Evolutionary conservation across 2,888 invertebrate genomes (phyloP).

Genomic region (Drosophila lutescens): DNA sequence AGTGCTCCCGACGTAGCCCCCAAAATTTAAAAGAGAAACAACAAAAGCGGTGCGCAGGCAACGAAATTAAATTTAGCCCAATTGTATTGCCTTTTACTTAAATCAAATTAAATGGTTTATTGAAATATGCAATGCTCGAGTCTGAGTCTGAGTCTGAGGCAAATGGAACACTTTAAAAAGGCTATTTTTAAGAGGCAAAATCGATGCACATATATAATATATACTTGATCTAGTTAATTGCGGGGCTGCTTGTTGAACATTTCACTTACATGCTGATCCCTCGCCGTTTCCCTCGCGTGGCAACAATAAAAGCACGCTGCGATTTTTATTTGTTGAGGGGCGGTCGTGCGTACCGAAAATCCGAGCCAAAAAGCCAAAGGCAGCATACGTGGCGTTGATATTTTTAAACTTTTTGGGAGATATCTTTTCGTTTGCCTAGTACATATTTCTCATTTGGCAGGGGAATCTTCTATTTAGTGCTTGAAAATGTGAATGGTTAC

Average conservation of each 20-base stretch:
- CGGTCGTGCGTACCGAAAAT: conserved; percentile 48
- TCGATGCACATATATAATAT: conserved; percentile 12
- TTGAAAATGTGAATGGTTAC: conserved; percentile 1
- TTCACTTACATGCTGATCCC: conserved; percentile 61
- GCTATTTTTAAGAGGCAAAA: conserved; percentile 21
- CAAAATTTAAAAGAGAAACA: conserved; percentile 43
- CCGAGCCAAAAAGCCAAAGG: conserved; percentile 56
- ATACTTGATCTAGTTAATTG: conserved; percentile 47
- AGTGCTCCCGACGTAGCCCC: conserved; percentile 53
- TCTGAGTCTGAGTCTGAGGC: conserved; percentile 14
- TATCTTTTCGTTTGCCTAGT: conserved; percentile 25
- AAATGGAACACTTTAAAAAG: conserved; percentile 38
- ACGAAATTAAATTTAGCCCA: conserved; percentile 61
- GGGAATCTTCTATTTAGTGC: neutral
- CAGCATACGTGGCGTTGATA: conserved; percentile 73
- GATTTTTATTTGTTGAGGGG: conserved; percentile 46
- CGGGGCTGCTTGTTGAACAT: conserved; percentile 59
- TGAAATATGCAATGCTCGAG: conserved; percentile 28
- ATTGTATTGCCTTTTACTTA: conserved; percentile 55
- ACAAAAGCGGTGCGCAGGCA: conserved; percentile 50
- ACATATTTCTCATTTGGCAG: conserved; percentile 19
- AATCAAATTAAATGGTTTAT: conserved; percentile 38
- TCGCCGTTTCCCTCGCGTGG: conserved; percentile 51
- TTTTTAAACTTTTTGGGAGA: conserved; percentile 65
- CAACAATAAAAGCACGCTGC: conserved; percentile 60